phyloP scores from a whole-genome alignment of 2,797 vertebrate genomes.

The Poeciliopsis infans region DNA sequence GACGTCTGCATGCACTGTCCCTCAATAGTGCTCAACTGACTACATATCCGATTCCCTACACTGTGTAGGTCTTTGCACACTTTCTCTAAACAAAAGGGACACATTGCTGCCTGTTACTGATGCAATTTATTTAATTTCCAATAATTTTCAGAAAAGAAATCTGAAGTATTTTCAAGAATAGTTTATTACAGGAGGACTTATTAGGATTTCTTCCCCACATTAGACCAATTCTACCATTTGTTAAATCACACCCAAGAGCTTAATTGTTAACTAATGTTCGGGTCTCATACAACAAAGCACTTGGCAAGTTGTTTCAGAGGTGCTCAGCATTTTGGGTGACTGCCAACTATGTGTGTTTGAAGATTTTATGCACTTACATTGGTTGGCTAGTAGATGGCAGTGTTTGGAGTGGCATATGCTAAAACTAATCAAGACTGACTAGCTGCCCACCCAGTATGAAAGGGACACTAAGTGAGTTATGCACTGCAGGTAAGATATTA shows the following conservation, averaged over 20 bases:
- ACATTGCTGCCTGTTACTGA: background rate
- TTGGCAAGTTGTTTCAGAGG: background rate
- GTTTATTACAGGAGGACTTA: background rate
- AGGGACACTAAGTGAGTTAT: background rate
- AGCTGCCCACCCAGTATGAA: background rate
- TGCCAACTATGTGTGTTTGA: background rate
- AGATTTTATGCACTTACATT: background rate
- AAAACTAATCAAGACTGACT: background rate
- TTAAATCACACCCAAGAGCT: background rate
- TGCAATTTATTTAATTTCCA: background rate
- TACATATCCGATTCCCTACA: background rate
- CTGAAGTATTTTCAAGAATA: background rate
- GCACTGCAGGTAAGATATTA: background rate
- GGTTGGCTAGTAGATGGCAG: background rate
- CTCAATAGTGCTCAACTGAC: background rate
- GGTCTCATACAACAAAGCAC: background rate
- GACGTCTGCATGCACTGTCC: background rate
- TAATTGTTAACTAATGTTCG: background rate
- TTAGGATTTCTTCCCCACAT: background rate
- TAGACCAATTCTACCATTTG: background rate
- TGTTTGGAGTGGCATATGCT: background rate
- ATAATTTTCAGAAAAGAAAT: background rate
- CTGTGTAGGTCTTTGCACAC: background rate
- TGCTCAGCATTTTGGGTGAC: background rate
- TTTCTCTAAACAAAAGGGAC: background rate